These are phyloP conservation scores for Nymphalis io DNA, from an alignment of 1,140 invertebrate genomes.

Conservation along the genomic window DNA sequence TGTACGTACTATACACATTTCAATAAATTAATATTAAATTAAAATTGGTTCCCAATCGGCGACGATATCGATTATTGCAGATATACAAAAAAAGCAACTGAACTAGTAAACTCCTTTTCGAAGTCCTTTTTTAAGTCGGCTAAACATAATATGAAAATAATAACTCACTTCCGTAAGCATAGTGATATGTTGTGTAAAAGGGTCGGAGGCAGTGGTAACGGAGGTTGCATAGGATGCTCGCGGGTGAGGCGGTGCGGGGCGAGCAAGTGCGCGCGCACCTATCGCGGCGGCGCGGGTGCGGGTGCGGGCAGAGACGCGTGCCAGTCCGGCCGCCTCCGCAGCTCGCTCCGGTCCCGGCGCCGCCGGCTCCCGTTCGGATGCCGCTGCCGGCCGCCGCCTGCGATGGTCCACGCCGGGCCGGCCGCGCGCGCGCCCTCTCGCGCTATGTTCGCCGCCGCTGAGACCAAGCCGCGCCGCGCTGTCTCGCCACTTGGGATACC, in stretches of 20 bases:
- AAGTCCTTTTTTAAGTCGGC: not conserved
- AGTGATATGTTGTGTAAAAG: conserved; percentile 14
- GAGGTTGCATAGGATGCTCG: conserved; percentile 23
- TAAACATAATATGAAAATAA: not conserved
- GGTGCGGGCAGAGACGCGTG: conserved; percentile 46
- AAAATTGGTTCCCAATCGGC: too few relatives aligned
- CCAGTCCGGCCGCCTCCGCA: conserved; percentile 70
- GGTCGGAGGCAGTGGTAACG: conserved; percentile 17
- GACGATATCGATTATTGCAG: too few relatives aligned
- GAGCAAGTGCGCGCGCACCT: conserved; percentile 43
- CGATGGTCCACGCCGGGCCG: conserved; percentile 79
- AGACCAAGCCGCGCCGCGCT: conserved; percentile 79
- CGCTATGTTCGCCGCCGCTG: conserved; percentile 78
- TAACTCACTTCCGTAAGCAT: conserved; percentile 17
- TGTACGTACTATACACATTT: too few relatives aligned
- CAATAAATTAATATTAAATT: too few relatives aligned
- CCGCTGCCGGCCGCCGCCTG: conserved; percentile 77
- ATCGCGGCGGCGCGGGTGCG: conserved; percentile 36
- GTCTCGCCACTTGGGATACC: conserved; percentile 85
- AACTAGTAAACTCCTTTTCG: too few relatives aligned
- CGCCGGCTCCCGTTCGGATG: conserved; percentile 71
- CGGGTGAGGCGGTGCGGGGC: conserved; percentile 26
- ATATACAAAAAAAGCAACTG: too few relatives aligned
- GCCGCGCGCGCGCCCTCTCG: conserved; percentile 75
- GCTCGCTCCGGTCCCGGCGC: conserved; percentile 69